Evolutionary conservation across 2,888 invertebrate genomes (phyloP), one percentile per base, ranked within the genome.

Genomic region (Sialis fuliginosa): DNA sequence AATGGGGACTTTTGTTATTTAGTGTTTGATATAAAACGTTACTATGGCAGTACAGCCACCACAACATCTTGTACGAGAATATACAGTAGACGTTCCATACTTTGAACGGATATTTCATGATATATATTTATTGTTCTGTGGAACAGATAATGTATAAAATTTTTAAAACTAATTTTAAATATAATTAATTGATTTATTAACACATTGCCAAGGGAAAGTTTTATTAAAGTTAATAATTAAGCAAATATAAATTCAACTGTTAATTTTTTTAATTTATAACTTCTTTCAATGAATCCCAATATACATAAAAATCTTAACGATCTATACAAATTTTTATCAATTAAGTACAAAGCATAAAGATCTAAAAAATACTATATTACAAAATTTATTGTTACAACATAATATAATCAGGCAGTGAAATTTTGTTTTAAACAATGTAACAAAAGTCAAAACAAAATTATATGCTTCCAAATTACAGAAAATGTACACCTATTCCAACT

Each of bases 401-500:
- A 31, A 40, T 6, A 39, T 30, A 46, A 1, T 12, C 6, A 40
- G 22, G 22, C 22, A 22, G 22, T 22, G 22, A 22, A 22, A 22
- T 22, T 22, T 22, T 22, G 22, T 22, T 22, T 22, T 22, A 22
- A 22, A 22, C 22, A 22, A 22, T 8, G 39, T 39, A 39, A 39
- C 39, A 39, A 39, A 13, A 39, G 39, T 13, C 10, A 22, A 13
- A 6, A 13, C 22, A 39, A 9, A 39, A 39, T 39, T 39, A 22
- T n/a, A 39, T n/a, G 3, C 39, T 13, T 13, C 39, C 10, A n/a
- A 39, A 22, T 68, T 73, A 87, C 54, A 88, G 70, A 66, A 88
- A 88, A 57, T 82, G 77, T 45, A 85, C 74, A 33, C 88, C 89
- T 54, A 90, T 75, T 34, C 90, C 91, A 60, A 90, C 79, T 67